Percentiles rank a stretch among this genome's conserved stretches.
Conservation (phyloP, 2,888 invertebrate genomes). For the Iphiclides podalirius region DNA sequence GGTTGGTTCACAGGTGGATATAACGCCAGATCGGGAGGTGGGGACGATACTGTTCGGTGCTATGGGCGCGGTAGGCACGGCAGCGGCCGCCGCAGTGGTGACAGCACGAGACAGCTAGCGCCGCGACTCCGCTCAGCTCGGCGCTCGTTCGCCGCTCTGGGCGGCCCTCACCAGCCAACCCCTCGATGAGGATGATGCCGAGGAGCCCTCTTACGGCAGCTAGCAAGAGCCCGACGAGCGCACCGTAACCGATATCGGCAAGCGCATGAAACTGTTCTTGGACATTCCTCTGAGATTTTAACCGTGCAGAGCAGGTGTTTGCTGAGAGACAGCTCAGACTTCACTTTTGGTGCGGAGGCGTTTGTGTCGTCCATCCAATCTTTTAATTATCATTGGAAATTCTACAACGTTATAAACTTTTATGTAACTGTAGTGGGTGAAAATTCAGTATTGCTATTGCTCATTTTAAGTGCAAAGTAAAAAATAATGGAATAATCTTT, state of each 20-base stretch:
- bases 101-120: constrained; percentile 81
- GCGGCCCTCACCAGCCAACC: constrained; percentile 88
- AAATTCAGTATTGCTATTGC: too few relatives aligned
- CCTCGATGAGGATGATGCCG: constrained; percentile 61
- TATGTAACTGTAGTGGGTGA: too few relatives aligned
- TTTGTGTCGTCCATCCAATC: background rate
- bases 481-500: too few relatives aligned
- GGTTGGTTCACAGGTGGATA: constrained; percentile 57
- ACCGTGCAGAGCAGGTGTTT: constrained; percentile 3
- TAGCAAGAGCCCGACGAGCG: constrained; percentile 78
- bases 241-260: constrained; percentile 76
- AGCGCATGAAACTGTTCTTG: constrained; percentile 78
- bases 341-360: background rate
- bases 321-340: background rate
- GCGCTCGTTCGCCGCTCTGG: constrained; percentile 86
- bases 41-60: constrained; percentile 64
- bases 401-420: too few relatives aligned
- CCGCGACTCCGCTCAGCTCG: constrained; percentile 70
- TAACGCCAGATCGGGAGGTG: constrained; percentile 75
- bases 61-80: constrained; percentile 60
- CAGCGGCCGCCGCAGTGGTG: constrained; percentile 40
- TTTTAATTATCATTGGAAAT: background rate
- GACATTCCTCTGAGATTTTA: constrained; percentile 81
- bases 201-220: constrained; percentile 61
- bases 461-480: background rate